A percentile compares a stretch with the other conserved stretches of the same genome.
These are phyloP conservation scores for Trissolcus japonicus DNA, from an alignment of 2,888 invertebrate species.

Conservation along the genomic window DNA sequence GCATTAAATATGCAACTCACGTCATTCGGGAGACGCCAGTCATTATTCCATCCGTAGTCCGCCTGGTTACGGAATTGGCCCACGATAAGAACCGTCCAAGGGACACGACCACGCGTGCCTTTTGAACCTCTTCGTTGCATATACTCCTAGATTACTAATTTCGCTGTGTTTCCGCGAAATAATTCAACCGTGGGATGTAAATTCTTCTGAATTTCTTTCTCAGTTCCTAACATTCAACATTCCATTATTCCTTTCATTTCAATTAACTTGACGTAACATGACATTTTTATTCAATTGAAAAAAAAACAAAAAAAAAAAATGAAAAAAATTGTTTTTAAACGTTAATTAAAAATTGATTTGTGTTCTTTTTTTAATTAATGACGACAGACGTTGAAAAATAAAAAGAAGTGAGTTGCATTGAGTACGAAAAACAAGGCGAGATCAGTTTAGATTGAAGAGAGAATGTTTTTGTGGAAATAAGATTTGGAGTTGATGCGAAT, in stretches of 20 bases:
- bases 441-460: no score
- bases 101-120: slow-evolving; percentile 18
- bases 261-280: no score
- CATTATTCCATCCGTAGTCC: slow-evolving; percentile 71
- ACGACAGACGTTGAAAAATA: not conserved
- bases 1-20: slow-evolving; percentile 72
- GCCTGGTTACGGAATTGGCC: slow-evolving; percentile 17
- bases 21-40: slow-evolving; percentile 69
- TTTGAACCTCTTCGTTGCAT: slow-evolving; percentile 29
- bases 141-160: slow-evolving; percentile 36
- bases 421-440: not conserved
- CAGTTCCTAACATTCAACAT: no score
- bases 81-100: slow-evolving; percentile 32
- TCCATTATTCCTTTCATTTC: no score
- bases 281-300: no score
- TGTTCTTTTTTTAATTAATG: not conserved
- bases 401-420: not conserved
- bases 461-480: slow-evolving; percentile 16
- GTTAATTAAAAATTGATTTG: not conserved
- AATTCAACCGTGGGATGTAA: slow-evolving; percentile 24
- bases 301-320: no score
- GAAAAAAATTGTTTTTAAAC: not conserved
- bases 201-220: no score
- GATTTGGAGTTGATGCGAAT: slow-evolving; percentile 41
- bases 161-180: slow-evolving; percentile 34